Base-by-base conservation (phyloP, 2,797 vertebrate species). In the Arrhamphus sclerolepis region DNA sequence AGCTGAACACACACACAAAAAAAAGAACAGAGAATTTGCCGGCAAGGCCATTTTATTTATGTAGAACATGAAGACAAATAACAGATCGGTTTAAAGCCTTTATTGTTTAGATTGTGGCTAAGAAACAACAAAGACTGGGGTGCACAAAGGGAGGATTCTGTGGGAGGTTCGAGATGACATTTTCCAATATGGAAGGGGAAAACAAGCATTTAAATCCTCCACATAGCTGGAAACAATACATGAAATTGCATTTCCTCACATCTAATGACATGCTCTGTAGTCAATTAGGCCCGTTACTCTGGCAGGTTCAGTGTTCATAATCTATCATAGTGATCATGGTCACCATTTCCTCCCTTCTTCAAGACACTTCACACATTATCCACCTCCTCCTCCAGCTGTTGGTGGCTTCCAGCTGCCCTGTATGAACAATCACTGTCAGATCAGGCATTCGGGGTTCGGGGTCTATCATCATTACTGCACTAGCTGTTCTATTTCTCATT, bases 321-420 rank as follows among this genome's bases (percentile, higher is more conserved):
- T 68, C 57, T 47, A 46, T 66, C 49, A 38, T 29, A 5, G 48
- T 51, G 21, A 24, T 40, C 41, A 31, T 40, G 60, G 65, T 49
- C 2, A 58, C 62, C 66, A 47, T 70, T 64, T 74, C 56, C 43
- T 69, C 39, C 54, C 41, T 17, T 51, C 50, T 46, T 47, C 22
- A 3, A 0, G 64, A 56, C 56, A 44, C 69, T 74, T 72, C 31
- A 41, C 61, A 65, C 71, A 56, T 26, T 16, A 51, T 62, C 28
- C 6, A 20, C 19, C 48, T 55, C n/a, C 52, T 70, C 31, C 60
- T 19, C 2, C 56, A 19, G 46, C 49, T 50, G 40, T 34, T 48
- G 49, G 64, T 42, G 73, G 56, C 60, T 62, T 13, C 55, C 55
- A 34, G 70, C 58, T 66, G 62, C 68, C 66, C 62, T 13, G 49